A percentile compares a stretch with the other conserved stretches of the same genome.
phyloP scores from a whole-genome alignment of 2,888 invertebrate species.

The Melipona beecheii region DNA sequence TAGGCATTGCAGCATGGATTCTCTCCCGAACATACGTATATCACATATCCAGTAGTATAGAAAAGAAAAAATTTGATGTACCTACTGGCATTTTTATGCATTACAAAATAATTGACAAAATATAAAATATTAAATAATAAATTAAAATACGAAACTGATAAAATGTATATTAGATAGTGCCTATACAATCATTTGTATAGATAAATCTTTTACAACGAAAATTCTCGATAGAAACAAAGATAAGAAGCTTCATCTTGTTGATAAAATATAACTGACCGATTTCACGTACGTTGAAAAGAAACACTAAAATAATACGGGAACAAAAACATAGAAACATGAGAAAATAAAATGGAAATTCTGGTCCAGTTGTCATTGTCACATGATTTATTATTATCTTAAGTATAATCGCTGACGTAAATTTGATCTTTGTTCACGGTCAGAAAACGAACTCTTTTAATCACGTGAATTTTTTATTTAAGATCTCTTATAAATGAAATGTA shows the following conservation, averaged over 20 bases:
- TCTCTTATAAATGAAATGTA: background rate
- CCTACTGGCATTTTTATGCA: too few species aligned
- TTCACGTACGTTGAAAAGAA: background rate
- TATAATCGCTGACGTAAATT: slow-evolving; percentile 22
- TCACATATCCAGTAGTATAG: too few species aligned
- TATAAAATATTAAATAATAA: too few species aligned
- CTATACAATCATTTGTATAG: too few species aligned
- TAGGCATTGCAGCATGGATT: too few species aligned
- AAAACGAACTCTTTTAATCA: slow-evolving; percentile 26
- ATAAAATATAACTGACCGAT: background rate
- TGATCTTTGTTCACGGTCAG: slow-evolving; percentile 31
- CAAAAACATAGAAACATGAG: slow-evolving; percentile 11
- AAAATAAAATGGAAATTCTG: slow-evolving; percentile 31
- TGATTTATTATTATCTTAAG: slow-evolving; percentile 43
- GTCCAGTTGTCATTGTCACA: slow-evolving; percentile 31
- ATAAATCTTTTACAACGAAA: too few species aligned
- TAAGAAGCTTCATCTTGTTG: background rate
- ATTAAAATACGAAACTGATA: too few species aligned
- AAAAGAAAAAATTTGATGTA: too few species aligned
- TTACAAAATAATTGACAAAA: too few species aligned
- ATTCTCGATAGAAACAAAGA: background rate
- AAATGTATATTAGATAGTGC: too few species aligned
- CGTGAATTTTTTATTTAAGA: slow-evolving; percentile 34
- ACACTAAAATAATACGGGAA: background rate
- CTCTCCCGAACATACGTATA: too few species aligned